A percentile compares a stretch with the other conserved stretches of the same genome.
Evolutionary conservation across 2,797 vertebrate genomes (phyloP).

Genomic region (Thaleichthys pacificus): DNA sequence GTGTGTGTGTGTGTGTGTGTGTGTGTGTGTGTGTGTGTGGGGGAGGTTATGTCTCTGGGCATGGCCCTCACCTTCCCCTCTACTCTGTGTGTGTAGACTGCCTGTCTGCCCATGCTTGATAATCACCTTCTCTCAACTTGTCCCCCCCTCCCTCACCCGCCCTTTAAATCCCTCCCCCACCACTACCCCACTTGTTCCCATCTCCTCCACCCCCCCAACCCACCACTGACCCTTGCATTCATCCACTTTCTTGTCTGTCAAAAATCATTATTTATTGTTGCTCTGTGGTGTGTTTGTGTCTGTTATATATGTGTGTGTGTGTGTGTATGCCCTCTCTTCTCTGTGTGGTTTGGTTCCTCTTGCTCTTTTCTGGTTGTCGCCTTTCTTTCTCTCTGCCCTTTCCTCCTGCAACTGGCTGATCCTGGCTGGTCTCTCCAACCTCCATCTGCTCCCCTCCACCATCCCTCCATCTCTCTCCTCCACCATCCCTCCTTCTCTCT

Average conservation of each 20-base stretch:
- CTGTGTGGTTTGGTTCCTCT: neutral
- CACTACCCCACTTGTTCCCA: neutral
- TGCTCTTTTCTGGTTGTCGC: neutral
- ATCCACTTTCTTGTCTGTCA: neutral
- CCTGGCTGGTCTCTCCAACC: conserved; percentile 3
- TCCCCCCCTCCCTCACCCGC: conserved; percentile 46
- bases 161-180: conserved; percentile 10
- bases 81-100: conserved; percentile 16
- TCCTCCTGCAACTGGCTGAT: conserved; percentile 37
- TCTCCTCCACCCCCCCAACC: neutral
- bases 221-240: neutral
- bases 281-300: neutral
- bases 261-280: conserved; percentile 20
- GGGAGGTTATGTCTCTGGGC: neutral
- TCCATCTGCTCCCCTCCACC: conserved; percentile 17
- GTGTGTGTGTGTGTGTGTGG: too few relatives aligned
- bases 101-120: conserved; percentile 17
- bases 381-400: conserved; percentile 30
- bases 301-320: conserved; percentile 11
- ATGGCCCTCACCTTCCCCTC: neutral
- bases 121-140: conserved; percentile 49
- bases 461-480: neutral
- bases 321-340: neutral
- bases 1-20: too few relatives aligned
- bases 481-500: conserved; percentile 1